A percentile compares a stretch with the other conserved stretches of the same genome.
phyloP scores from a whole-genome alignment of 1,140 invertebrate genomes.

The Drosophila tani region DNA sequence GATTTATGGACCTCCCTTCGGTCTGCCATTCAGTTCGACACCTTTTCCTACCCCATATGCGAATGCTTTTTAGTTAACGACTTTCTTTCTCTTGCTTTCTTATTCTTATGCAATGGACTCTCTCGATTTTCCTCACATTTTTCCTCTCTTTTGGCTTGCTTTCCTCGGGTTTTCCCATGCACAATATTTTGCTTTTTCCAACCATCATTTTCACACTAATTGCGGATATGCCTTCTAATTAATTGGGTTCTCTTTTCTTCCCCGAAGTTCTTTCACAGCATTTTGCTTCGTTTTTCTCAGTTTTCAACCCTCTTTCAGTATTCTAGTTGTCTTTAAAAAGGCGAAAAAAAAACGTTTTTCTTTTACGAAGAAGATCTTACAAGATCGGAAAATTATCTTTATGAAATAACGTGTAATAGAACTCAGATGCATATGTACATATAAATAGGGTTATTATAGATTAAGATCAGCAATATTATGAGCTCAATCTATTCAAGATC shows the following conservation, averaged over 20 bases:
- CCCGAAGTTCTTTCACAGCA: constrained; percentile 13
- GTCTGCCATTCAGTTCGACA: constrained; percentile 60
- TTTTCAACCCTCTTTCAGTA: constrained; percentile 39
- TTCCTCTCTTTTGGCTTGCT: constrained; percentile 32
- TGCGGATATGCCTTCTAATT: constrained; percentile 76
- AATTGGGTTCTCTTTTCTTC: constrained; percentile 55
- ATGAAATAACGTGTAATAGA: neutral
- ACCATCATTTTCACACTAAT: constrained; percentile 75
- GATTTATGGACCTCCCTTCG: constrained; percentile 68
- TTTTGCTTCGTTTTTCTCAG: constrained; percentile 15
- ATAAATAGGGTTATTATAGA: constrained; percentile 2
- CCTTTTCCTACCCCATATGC: constrained; percentile 64
- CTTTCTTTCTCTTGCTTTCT: constrained; percentile 59
- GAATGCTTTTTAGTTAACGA: constrained; percentile 68
- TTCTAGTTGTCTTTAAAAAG: neutral
- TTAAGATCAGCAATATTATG: neutral
- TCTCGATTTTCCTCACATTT: constrained; percentile 31
- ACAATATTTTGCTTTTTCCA: constrained; percentile 57
- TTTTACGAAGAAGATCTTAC: constrained; percentile 1
- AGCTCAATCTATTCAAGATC: neutral
- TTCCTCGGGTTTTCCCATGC: constrained; percentile 45
- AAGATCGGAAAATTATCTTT: neutral
- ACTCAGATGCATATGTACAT: neutral
- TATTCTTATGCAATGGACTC: constrained; percentile 33
- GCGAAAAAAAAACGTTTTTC: neutral